These are phyloP conservation scores for Synaphobranchus kaupii DNA, from an alignment of 2,797 vertebrate species.

Conservation along the genomic window DNA sequence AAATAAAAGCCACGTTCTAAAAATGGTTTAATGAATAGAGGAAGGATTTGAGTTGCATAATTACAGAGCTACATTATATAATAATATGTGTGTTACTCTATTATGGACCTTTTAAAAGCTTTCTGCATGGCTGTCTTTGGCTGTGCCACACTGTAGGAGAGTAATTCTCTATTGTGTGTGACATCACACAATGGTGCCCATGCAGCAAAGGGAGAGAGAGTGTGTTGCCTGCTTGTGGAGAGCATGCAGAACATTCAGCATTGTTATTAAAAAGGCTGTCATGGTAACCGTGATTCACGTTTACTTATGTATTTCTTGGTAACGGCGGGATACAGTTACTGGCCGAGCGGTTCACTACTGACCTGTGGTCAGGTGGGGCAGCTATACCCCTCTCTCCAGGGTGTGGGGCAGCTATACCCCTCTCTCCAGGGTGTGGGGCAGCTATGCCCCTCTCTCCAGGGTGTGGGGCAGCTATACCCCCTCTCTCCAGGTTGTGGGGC, in stretches of 20 bases:
- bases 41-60: background rate
- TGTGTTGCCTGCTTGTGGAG: background rate
- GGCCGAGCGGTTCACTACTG: background rate
- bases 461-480: background rate
- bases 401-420: background rate
- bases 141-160: background rate
- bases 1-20: slow-evolving; percentile 9
- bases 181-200: background rate
- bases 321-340: background rate
- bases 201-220: background rate
- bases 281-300: background rate
- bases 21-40: slow-evolving; percentile 14
- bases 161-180: background rate
- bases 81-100: background rate
- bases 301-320: background rate
- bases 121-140: background rate
- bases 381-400: background rate
- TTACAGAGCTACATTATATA: background rate
- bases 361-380: background rate
- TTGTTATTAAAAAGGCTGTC: background rate
- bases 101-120: background rate
- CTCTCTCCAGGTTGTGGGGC: background rate
- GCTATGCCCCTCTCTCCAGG: background rate
- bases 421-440: background rate
- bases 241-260: background rate